phyloP scores from a whole-genome alignment of 2,888 invertebrate genomes.

The Erannis defoliaria region DNA sequence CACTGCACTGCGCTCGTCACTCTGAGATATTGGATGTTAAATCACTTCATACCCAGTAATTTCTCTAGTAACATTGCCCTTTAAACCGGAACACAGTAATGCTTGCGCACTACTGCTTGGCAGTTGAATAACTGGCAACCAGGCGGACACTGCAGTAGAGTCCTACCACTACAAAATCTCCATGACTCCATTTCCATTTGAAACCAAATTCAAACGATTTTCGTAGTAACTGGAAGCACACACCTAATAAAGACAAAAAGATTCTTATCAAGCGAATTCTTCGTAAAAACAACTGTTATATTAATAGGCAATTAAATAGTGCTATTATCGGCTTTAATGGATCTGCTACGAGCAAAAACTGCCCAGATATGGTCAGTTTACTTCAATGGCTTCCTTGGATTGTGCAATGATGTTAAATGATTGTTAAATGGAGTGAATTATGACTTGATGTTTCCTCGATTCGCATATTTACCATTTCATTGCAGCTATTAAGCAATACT shows the following conservation, averaged over 20 bases:
- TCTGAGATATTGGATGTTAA: no score
- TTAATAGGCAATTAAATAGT: slow-evolving; percentile 52
- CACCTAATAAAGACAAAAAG: slow-evolving; percentile 38
- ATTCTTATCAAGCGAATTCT: slow-evolving; percentile 37
- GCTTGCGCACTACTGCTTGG: no score
- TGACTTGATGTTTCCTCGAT: slow-evolving; percentile 60
- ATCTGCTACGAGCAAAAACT: slow-evolving; percentile 44
- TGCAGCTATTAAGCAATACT: slow-evolving; percentile 45
- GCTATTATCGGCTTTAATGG: slow-evolving; percentile 44
- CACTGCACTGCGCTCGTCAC: no score
- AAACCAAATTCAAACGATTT: background rate
- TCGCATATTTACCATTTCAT: slow-evolving; percentile 62
- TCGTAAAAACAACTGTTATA: slow-evolving; percentile 45
- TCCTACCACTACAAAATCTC: no score
- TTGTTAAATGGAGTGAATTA: slow-evolving; percentile 63
- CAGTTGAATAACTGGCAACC: no score
- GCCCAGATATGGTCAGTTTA: slow-evolving; percentile 60
- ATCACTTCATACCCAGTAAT: no score
- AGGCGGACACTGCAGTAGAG: no score
- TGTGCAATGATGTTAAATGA: slow-evolving; percentile 53
- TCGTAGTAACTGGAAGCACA: slow-evolving; percentile 20
- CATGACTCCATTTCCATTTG: no score
- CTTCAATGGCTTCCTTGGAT: slow-evolving; percentile 59
- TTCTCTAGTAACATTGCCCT: no score
- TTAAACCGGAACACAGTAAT: no score